These are phyloP conservation scores for Lamellibrachia columna DNA, from an alignment of 2,888 invertebrate species.

Conservation along the genomic window DNA sequence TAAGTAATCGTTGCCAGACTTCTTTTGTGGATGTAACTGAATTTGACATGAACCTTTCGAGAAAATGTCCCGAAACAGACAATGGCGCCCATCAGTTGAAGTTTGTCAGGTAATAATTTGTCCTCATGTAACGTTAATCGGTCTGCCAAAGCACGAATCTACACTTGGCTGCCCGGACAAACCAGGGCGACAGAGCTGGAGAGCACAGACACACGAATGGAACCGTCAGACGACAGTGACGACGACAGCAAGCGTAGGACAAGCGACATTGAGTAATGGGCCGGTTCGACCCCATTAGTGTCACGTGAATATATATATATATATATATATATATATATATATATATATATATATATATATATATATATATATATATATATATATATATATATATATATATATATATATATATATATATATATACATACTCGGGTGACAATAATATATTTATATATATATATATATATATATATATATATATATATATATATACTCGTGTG, in stretches of 20 bases:
- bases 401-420: too few species aligned
- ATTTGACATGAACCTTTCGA: background rate
- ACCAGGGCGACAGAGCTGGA: background rate
- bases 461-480: too few species aligned
- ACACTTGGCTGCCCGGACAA: background rate
- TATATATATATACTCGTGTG: too few species aligned
- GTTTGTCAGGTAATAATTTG: background rate
- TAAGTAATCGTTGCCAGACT: background rate
- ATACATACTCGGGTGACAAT: too few species aligned
- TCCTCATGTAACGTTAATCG: background rate
- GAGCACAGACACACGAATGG: background rate
- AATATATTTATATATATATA: too few species aligned
- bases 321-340: too few species aligned
- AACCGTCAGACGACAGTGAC: background rate
- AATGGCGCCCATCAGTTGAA: background rate
- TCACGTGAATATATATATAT: background rate
- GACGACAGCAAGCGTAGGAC: background rate
- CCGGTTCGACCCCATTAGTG: background rate
- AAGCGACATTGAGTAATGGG: constrained; percentile 12
- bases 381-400: too few species aligned
- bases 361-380: too few species aligned
- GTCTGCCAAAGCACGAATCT: background rate
- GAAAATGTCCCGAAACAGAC: background rate
- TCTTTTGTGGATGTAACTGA: background rate
- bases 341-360: too few species aligned